A percentile compares a stretch with the other conserved stretches of the same genome.
phyloP scores from a whole-genome alignment of 2,888 invertebrate genomes.

The Acronicta psi region DNA sequence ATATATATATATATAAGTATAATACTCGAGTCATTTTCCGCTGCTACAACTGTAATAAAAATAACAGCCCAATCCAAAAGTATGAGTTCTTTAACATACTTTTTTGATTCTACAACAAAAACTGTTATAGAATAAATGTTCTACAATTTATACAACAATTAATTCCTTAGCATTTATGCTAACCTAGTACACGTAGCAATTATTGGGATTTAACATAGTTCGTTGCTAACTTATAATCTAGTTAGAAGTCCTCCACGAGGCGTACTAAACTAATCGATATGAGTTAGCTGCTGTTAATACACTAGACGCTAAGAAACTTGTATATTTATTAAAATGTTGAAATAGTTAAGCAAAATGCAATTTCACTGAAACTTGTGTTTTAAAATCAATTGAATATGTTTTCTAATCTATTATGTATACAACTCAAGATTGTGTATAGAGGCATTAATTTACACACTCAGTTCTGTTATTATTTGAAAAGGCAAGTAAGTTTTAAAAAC shows the following conservation, averaged over 20 bases:
- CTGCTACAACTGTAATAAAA: too few species aligned
- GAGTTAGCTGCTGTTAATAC: slow-evolving; percentile 15
- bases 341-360: neutral
- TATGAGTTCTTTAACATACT: too few species aligned
- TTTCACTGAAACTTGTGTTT: slow-evolving; percentile 38
- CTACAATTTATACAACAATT: too few species aligned
- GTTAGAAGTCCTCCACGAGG: slow-evolving; percentile 34
- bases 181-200: slow-evolving; percentile 28
- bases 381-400: slow-evolving; percentile 74
- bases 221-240: slow-evolving; percentile 51
- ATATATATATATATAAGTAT: too few species aligned
- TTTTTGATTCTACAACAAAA: too few species aligned
- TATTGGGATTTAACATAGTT: slow-evolving; percentile 38
- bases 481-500: neutral
- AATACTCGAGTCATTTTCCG: too few species aligned
- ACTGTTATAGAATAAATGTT: too few species aligned
- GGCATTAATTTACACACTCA: slow-evolving; percentile 54
- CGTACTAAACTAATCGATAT: slow-evolving; percentile 49
- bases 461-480: too few species aligned
- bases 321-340: slow-evolving; percentile 8
- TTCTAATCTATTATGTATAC: slow-evolving; percentile 24
- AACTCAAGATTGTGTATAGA: too few species aligned
- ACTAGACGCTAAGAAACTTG: slow-evolving; percentile 15
- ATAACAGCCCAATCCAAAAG: too few species aligned
- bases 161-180: slow-evolving; percentile 4